Evolutionary conservation across 2,113 vertebrate genomes (phyloP).

Genomic region (human (Homo sapiens)): GRCh38 chr4:168252001-168252500

Average conservation of each 20-base stretch:
- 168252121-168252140: neutral
- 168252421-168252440: neutral
- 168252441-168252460: neutral
- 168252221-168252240: neutral
- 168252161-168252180: neutral
- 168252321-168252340: neutral
- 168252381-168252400: too few relatives aligned
- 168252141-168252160: neutral
- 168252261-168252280: too few relatives aligned
- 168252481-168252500: too few relatives aligned
- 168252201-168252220: neutral
- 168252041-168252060: conserved; percentile 14
- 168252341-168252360: neutral
- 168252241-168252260: too few relatives aligned
- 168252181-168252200: neutral
- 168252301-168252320: too few relatives aligned
- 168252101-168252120: neutral
- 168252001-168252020: neutral
- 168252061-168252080: neutral
- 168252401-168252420: neutral
- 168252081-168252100: neutral
- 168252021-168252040: neutral
- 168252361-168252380: neutral
- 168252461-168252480: too few relatives aligned
- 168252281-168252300: too few relatives aligned